Evolutionary conservation across 2,888 invertebrate species (phyloP).

Genomic region (Drosophila percnosoma): DNA sequence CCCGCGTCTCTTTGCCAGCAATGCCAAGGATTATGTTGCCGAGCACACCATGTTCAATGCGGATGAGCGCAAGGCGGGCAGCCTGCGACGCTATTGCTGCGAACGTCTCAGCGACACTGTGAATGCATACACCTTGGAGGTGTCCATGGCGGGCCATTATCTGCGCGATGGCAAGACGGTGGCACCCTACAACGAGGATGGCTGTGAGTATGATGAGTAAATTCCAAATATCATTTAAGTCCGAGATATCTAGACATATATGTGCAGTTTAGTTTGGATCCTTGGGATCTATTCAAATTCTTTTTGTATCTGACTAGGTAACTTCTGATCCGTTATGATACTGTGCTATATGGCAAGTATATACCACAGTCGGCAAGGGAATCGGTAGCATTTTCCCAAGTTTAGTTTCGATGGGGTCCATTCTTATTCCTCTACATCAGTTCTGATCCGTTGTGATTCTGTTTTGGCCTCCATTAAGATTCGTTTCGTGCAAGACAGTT

Average conservation of each 20-base stretch:
- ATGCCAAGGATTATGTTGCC: constrained; percentile 94
- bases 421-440: not conserved
- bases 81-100: constrained; percentile 93
- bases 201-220: constrained; percentile 89
- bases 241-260: not conserved
- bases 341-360: not conserved
- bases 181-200: constrained; percentile 96
- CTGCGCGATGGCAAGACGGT: constrained; percentile 89
- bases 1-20: constrained; percentile 94
- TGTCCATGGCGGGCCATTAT: constrained; percentile 95
- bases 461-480: no score
- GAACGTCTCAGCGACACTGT: constrained; percentile 90
- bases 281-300: not conserved
- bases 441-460: not conserved
- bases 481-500: no score
- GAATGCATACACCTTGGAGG: constrained; percentile 95
- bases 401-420: not conserved
- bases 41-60: constrained; percentile 96
- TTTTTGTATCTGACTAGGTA: not conserved
- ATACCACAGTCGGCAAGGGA: not conserved
- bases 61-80: constrained; percentile 93
- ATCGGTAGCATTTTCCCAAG: not conserved
- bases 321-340: not conserved
- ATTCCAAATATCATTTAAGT: not conserved
- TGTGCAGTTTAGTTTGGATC: not conserved